Percentiles rank a stretch among this genome's conserved stretches.
Conservation (phyloP, 2,797 vertebrate species). For the Parotocinclus haroldoi region DNA sequence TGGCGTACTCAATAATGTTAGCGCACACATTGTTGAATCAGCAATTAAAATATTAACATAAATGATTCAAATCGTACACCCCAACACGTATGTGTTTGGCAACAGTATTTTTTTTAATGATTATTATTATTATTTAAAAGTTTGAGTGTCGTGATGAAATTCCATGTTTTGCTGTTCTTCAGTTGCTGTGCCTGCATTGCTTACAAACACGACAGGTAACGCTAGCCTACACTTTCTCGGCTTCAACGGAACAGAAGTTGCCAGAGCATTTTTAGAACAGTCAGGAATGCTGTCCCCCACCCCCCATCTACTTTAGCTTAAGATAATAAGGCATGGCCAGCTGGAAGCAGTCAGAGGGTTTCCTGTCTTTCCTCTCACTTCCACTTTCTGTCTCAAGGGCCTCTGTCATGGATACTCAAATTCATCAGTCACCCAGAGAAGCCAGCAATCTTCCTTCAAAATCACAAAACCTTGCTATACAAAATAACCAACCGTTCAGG, state of each 20-base stretch:
- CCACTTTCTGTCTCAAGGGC: conserved; percentile 45
- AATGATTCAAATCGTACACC: too few species aligned
- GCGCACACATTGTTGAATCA: too few species aligned
- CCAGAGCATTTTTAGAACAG: conserved; percentile 49
- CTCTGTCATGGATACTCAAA: conserved; percentile 58
- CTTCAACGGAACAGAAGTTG: conserved; percentile 51
- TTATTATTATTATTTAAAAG: too few species aligned
- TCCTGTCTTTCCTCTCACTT: conserved; percentile 37
- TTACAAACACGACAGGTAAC: conserved; percentile 14
- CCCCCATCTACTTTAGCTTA: conserved; percentile 34
- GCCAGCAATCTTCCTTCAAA: conserved; percentile 43
- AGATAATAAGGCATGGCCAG: conserved; percentile 36
- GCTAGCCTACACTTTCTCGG: conserved; percentile 35
- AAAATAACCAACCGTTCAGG: conserved; percentile 39
- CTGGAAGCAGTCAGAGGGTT: conserved; percentile 27
- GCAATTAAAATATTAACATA: too few species aligned
- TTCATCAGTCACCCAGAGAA: conserved; percentile 51
- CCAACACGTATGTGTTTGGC: too few species aligned
- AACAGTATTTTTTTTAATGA: too few species aligned
- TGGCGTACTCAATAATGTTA: too few species aligned
- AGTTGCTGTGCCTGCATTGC: background rate
- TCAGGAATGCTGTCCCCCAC: conserved; percentile 37
- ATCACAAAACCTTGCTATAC: conserved; percentile 29
- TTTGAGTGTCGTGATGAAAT: too few species aligned
- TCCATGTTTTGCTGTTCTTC: too few species aligned